Evolutionary conservation across 2,888 invertebrate genomes (phyloP), one percentile per base, ranked within the genome.

Genomic region (Amiota mariae): DNA sequence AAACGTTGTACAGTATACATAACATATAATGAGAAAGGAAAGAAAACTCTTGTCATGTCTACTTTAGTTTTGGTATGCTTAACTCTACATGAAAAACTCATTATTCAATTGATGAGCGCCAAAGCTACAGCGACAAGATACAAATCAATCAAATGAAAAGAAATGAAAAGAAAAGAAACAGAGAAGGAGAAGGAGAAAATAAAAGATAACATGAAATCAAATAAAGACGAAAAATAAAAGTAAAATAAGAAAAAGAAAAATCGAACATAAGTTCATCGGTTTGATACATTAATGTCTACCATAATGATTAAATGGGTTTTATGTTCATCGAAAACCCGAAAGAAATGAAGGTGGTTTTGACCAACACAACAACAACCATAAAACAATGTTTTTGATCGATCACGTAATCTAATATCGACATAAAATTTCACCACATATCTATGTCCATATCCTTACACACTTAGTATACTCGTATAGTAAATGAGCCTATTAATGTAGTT

Each of bases 231-330:
- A 18, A 13, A 59, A 36, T 36, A 36, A 36, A 36, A 36, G 36
- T 36, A 36, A 36, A 36, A 36, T 36, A 36, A 36, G 36, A 36
- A 36, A 36, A 6, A 36, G 36, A 36, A 36, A 36, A 36, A 36
- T 36, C 36, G 36, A 36, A 36, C 36, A 36, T 12, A 48, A 66
- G 15, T 15, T 66, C 48, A 6, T 51, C 13, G 36, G 20, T 13
- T 36, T 54, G 54, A 51, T 18, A 15, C 67, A 54, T 51, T 68
- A 68, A 66, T 66, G 67, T 68, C 67, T 68, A 54, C 18, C n/a
- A 54, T 54, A 68, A 68, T 68, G 67, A 68, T 68, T 68, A 54
- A 68, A 68, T 68, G 67, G 67, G 11, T n/a, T 51, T 68, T 51
- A 51, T 49, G 12, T 63, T 59, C 59, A 12, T 24, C 1, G 36